Base-by-base conservation (phyloP, 2,113 vertebrate genomes). In the Bothrops jararaca region DNA sequence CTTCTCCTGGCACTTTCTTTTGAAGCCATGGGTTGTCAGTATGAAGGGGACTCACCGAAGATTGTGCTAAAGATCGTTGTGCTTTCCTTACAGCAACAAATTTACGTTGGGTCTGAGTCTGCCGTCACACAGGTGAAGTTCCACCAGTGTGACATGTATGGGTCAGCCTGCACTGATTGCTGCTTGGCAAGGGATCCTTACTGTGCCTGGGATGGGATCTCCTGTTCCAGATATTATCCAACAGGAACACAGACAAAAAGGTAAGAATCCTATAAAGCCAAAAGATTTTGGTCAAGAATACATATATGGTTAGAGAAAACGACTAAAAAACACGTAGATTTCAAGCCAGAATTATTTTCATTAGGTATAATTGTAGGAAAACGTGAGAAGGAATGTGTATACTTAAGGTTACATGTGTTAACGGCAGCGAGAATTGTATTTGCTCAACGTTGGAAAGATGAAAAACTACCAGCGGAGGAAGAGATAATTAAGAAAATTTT, bases 131-230 rank as follows among this genome's bases (percentile, higher is more conserved):
- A 99, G 93, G 96, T 99, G 93, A 98, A 97, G 91, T 98, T 99
- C 95, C 98, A 99, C 96, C 99, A 99, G 95, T 99, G 99, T 87
- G 98, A 98, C 95, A 98, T 99, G 96, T 99, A 99, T 0, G 99
- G 99, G 22, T 98, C 98, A 0, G 99, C 99, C 85, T 99, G 99
- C 20, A 98, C 99, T 0, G 99, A 99, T 94, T 99, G 99, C 96
- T 99, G 99, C 93, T 98, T 99, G 2, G 99, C 99, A 3, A 97
- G 99, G 94, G 99, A 99, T 93, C 99, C 99, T 0, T 99, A 99
- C 97, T 99, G 99, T 4, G 99, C 99, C 89, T 99, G 99, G 99
- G 99, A 99, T 15, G 99, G 99, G 0, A 96, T 98, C 91, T 98
- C 99, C 94, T 99, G 99, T 95, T 99, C 99, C 86, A 97, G 98